Percentiles rank a stretch among this genome's conserved stretches.
Evolutionary conservation across 1,140 invertebrate species (phyloP).

Genomic region (Anagrus nilaparvatae): DNA sequence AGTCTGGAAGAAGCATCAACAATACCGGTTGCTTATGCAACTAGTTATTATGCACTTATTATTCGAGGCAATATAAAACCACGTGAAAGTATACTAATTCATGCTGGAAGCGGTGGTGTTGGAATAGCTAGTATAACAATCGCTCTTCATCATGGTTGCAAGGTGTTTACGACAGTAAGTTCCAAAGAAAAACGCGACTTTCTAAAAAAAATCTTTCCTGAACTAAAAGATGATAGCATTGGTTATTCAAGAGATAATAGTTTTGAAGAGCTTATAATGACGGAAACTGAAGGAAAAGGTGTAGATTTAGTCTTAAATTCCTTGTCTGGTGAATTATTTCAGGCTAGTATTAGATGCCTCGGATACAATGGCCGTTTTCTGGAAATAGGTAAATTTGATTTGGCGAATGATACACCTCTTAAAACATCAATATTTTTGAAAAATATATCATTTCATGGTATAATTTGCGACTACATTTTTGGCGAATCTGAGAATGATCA

Average conservation of each 20-base stretch:
- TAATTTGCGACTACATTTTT: conserved; percentile 56
- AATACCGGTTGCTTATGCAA: conserved; percentile 72
- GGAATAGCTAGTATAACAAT: conserved; percentile 64
- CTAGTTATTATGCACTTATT: conserved; percentile 69
- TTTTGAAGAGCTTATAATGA: conserved; percentile 55
- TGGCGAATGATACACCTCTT: conserved; percentile 49
- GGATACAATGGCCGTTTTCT: conserved; percentile 53
- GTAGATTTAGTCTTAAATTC: conserved; percentile 68
- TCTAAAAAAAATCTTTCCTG: conserved; percentile 51
- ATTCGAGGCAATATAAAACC: conserved; percentile 6
- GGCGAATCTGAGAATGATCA: conserved; percentile 33
- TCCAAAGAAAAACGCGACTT: conserved; percentile 55
- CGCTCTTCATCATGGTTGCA: conserved; percentile 49
- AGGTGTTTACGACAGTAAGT: conserved; percentile 56
- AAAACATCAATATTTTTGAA: conserved; percentile 65
- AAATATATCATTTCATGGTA: conserved; percentile 66
- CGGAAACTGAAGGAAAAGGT: conserved; percentile 47
- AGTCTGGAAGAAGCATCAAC: conserved; percentile 73
- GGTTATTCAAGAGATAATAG: conserved; percentile 55
- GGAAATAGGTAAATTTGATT: conserved; percentile 65
- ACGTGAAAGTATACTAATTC: conserved; percentile 53
- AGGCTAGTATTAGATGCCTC: conserved; percentile 63
- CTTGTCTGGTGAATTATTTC: conserved; percentile 60
- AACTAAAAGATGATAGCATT: conserved; percentile 52
- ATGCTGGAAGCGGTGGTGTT: conserved; percentile 61